Base-by-base conservation (phyloP, 1,140 invertebrate species). In the Psilanteris sp. region DNA sequence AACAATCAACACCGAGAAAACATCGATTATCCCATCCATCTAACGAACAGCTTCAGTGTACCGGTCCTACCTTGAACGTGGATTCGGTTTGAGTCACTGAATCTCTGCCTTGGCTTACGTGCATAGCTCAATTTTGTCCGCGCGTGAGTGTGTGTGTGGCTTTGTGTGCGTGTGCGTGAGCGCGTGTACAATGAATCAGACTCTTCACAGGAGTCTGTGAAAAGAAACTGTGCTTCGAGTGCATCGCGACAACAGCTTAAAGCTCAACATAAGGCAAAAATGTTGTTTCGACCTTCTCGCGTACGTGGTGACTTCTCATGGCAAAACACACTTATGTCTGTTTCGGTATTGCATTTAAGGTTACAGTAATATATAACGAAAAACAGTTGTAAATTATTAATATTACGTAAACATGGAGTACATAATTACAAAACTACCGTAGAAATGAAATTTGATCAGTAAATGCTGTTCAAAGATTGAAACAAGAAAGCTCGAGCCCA, bases 21-120 rank as follows among this genome's bases (percentile, higher is more conserved):
- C 48, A 44, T 41, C 20, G 9, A 66, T 8, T 11, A 62, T 7
- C 46, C 55, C 44, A 71, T 71, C 66, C 66, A 71, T 70, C 54
- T 50, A 59, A 71, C 46, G 52, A 61, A 52, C 54, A 71, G 27
- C 41, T 44, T 37, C 18, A 59, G 32, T 9, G 26, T n/a, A 26
- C 27, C 20, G 18, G 16, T 39, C 14, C 36, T 7, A n/a, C n/a
- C n/a, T n/a, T n/a, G n/a, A n/a, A n/a, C n/a, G n/a, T n/a, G n/a
- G n/a, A n/a, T n/a, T n/a, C n/a, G n/a, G n/a, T n/a, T n/a, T n/a
- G n/a, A n/a, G n/a, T n/a, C n/a, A n/a, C n/a, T n/a, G n/a, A n/a
- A n/a, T n/a, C n/a, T n/a, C n/a, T n/a, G n/a, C n/a, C n/a, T n/a
- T n/a, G n/a, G n/a, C n/a, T n/a, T n/a, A n/a, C n/a, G n/a, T n/a